Evolutionary conservation across 2,888 invertebrate species (phyloP).

Genomic region (Erebia epiphron): DNA sequence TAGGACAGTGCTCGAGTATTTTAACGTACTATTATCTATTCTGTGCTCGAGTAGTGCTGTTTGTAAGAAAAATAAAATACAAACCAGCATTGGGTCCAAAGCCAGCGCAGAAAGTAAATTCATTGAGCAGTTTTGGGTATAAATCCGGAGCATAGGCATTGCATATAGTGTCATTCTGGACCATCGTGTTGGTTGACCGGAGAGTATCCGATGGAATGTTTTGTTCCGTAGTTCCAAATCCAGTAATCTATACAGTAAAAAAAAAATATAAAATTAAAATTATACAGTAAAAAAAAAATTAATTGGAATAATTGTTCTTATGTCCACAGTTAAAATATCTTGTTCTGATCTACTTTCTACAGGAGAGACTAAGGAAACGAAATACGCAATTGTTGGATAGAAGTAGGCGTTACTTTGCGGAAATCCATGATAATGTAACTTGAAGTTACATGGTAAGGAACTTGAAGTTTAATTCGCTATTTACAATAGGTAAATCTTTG

Average conservation of each 20-base stretch:
- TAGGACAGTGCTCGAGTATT: too few relatives aligned
- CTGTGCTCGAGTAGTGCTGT: too few relatives aligned
- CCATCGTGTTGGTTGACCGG: constrained; percentile 71
- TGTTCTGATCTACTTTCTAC: too few relatives aligned
- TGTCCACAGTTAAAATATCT: too few relatives aligned
- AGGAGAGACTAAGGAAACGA: too few relatives aligned
- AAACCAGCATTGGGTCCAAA: constrained; percentile 77
- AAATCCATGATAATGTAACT: too few relatives aligned
- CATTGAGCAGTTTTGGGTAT: constrained; percentile 80
- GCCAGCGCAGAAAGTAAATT: constrained; percentile 85
- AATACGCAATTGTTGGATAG: too few relatives aligned
- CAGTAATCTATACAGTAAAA: constrained; percentile 67
- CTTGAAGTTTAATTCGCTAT: too few relatives aligned
- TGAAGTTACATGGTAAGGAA: too few relatives aligned
- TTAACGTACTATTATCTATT: too few relatives aligned
- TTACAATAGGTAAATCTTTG: too few relatives aligned
- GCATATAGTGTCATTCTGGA: constrained; percentile 80
- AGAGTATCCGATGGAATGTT: constrained; percentile 75
- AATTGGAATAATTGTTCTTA: background rate
- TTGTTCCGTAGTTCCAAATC: constrained; percentile 84
- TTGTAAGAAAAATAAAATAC: constrained; percentile 23
- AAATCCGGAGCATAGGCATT: constrained; percentile 68
- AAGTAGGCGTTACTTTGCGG: too few relatives aligned
- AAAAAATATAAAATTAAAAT: constrained; percentile 1
- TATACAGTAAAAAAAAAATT: constrained; percentile 44